A percentile compares a stretch with the other conserved stretches of the same genome.
Conservation (phyloP, 2,113 vertebrate genomes). For the Lota lota region DNA sequence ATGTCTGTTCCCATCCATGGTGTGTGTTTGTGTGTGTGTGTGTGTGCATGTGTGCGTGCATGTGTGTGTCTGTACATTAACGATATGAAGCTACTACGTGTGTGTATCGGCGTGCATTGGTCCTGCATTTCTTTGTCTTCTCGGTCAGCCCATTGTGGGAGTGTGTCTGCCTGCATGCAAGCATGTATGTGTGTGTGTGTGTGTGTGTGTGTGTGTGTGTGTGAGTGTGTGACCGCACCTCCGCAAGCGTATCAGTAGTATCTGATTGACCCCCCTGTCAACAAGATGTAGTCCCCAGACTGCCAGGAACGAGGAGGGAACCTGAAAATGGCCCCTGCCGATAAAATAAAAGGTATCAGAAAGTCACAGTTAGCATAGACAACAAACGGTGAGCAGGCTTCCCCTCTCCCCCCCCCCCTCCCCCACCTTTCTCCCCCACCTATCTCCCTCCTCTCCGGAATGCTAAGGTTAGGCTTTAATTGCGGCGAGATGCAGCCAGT, state of each 20-base stretch:
- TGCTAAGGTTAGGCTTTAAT: constrained; percentile 78
- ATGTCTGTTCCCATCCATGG: too few relatives aligned
- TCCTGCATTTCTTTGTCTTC: too few relatives aligned
- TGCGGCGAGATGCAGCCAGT: constrained; percentile 66
- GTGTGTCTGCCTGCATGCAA: background rate
- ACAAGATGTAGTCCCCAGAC: constrained; percentile 49
- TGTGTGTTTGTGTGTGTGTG: background rate
- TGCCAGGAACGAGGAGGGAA: constrained; percentile 8
- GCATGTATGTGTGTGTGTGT: background rate
- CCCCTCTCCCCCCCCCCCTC: background rate
- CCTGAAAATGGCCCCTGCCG: background rate
- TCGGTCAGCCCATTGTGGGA: too few relatives aligned
- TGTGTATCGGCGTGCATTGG: too few relatives aligned
- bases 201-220: constrained; percentile 9
- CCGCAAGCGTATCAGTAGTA: constrained; percentile 32
- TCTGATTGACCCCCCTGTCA: constrained; percentile 55
- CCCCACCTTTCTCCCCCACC: background rate
- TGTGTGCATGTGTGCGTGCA: background rate
- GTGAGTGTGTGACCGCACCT: constrained; percentile 10
- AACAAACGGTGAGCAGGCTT: background rate
- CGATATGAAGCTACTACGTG: too few relatives aligned
- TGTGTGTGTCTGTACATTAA: background rate
- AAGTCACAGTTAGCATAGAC: constrained; percentile 28
- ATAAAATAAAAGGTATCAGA: constrained; percentile 27
- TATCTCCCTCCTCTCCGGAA: constrained; percentile 50